Conservation (phyloP, 2,113 vertebrate genomes). For the Phoxinus phoxinus region DNA sequence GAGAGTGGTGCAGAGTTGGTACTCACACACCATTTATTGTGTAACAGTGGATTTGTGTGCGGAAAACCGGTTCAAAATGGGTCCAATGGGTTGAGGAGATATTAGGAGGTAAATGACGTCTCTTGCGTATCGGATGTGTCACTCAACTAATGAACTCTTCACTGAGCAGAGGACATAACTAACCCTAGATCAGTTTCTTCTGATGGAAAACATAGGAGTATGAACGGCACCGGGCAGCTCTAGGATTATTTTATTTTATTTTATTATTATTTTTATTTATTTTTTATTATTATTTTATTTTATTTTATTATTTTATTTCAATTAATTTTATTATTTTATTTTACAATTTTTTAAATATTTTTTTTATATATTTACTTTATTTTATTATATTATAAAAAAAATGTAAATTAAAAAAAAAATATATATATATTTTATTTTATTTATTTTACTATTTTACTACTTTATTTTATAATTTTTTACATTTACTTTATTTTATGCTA, state of each 20-base stretch:
- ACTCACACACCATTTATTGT: neutral
- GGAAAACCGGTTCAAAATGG: neutral
- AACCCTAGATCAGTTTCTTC: neutral
- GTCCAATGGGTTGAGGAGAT: slow-evolving; percentile 21
- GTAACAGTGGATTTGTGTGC: neutral
- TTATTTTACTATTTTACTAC: no score
- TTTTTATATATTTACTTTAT: no score
- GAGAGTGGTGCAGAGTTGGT: neutral
- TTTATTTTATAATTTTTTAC: no score
- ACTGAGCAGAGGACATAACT: neutral
- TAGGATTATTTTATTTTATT: neutral
- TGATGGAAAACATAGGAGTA: no score
- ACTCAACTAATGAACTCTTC: neutral
- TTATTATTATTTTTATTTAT: neutral
- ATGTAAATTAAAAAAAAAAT: no score
- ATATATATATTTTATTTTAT: no score
- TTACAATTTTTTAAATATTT: neutral
- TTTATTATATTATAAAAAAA: no score
- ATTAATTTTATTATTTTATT: neutral
- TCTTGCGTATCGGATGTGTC: slow-evolving; percentile 4
- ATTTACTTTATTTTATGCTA: no score
- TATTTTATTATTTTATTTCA: no score
- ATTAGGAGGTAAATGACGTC: slow-evolving; percentile 6
- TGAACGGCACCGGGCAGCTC: neutral
- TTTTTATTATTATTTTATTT: no score